Percentiles rank a stretch among this genome's conserved stretches.
phyloP scores from a whole-genome alignment of 2,797 vertebrate species.

The Peromyscus nudipes region DNA sequence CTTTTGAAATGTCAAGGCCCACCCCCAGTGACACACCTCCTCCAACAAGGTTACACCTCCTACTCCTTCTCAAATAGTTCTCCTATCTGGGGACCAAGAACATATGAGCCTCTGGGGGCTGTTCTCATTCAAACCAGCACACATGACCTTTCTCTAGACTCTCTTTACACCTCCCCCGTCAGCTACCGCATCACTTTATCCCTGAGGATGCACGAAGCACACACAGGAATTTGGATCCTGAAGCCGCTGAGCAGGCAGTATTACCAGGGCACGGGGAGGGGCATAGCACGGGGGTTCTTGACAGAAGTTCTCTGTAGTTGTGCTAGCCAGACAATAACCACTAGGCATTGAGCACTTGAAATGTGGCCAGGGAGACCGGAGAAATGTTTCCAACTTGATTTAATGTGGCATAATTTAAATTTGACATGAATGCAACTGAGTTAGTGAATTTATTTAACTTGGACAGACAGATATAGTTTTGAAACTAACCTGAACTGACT shows the following conservation, averaged over 20 bases:
- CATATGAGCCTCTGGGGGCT: background rate
- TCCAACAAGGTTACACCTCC: background rate
- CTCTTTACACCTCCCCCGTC: background rate
- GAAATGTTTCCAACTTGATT: slow-evolving; percentile 34
- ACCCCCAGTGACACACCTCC: background rate
- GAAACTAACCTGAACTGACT: slow-evolving; percentile 11
- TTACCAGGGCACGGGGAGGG: background rate
- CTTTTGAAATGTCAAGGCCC: background rate
- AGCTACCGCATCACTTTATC: background rate
- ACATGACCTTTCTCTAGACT: background rate
- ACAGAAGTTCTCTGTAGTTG: background rate
- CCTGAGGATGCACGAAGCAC: background rate
- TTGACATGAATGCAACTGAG: background rate
- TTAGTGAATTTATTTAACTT: slow-evolving; percentile 29
- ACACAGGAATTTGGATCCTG: background rate
- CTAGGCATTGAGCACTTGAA: background rate
- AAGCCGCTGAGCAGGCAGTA: background rate
- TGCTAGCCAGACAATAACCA: background rate
- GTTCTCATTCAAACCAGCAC: no score
- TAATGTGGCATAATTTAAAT: slow-evolving; percentile 4
- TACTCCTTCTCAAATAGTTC: background rate
- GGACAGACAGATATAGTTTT: slow-evolving; percentile 5
- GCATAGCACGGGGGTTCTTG: background rate
- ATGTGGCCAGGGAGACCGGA: background rate
- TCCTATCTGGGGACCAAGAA: background rate